Conservation (phyloP, 2,113 vertebrate genomes). For the Crotalus helleri region DNA sequence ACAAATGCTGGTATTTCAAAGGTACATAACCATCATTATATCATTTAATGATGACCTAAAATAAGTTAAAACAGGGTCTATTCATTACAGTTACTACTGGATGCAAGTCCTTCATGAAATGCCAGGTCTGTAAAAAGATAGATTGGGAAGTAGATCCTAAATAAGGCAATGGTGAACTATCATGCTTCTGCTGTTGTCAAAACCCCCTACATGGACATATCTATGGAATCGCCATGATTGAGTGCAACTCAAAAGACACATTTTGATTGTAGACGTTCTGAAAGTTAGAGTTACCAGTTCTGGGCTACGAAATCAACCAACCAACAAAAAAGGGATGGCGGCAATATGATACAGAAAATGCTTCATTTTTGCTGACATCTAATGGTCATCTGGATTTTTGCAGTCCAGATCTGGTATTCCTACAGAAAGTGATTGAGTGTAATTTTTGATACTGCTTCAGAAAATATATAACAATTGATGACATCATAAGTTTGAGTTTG, state of each 20-base stretch:
- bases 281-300: neutral
- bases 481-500: neutral
- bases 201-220: too few species aligned
- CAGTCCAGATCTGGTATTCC: neutral
- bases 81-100: neutral
- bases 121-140: neutral
- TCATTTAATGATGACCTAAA: neutral
- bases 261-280: neutral
- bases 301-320: neutral
- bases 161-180: too few species aligned
- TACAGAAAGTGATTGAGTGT: neutral
- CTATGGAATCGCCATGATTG: too few species aligned
- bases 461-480: neutral
- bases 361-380: neutral
- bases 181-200: too few species aligned
- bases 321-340: neutral
- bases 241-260: too few species aligned
- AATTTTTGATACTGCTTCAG: neutral
- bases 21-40: neutral
- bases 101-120: neutral
- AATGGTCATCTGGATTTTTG: neutral
- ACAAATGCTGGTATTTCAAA: neutral
- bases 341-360: neutral
- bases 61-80: neutral
- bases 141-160: too few species aligned